Evolutionary conservation across 2,888 invertebrate species (phyloP), one percentile per base, ranked within the genome.

Genomic region (Thymelicus sylvestris): DNA sequence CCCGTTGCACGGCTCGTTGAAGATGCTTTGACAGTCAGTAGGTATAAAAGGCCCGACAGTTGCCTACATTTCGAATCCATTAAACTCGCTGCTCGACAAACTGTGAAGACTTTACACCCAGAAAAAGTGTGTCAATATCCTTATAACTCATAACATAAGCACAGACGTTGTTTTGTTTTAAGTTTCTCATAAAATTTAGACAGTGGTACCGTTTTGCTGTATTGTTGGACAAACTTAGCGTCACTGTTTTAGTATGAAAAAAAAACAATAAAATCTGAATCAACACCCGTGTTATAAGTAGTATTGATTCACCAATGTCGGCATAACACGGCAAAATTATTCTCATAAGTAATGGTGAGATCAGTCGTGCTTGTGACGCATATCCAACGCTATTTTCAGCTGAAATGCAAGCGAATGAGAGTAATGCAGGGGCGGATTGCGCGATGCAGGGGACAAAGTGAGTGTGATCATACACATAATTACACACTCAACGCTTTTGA

Each of bases 371-470:
- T 52, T 72, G 59, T 76, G 75, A 76, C 75, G 76, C 76, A 75
- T 75, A 71, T 75, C 69, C 69, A 48, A 13, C 13, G 70, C 68
- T 76, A 76, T 76, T 75, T 76, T 82, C 78, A 79, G 78, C 79
- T 71, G 74, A 74, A 75, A 61, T 60, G 72, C 74, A 65, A 52
- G 75, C 74, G 74, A 72, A 72, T 50, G 10, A 64, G 59, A 48
- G 48, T 65, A 61, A 71, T 66, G 66, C 66, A 71, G 65, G 70
- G 60, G 70, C 65, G 61, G 52, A 52, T 61, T 71, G 60, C 59
- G 52, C 66, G 60, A n/a, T 70, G 65, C 44, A 65, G 70, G 52
- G 61, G 65, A 71, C 70, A 66, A 71, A 66, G 59, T 60, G 44
- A 63, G 13, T 66, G 50, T 52, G 60, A 61, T 66, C 65, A 60